Base-by-base conservation (phyloP, 2,797 vertebrate species). In the Galaxias olidus region DNA sequence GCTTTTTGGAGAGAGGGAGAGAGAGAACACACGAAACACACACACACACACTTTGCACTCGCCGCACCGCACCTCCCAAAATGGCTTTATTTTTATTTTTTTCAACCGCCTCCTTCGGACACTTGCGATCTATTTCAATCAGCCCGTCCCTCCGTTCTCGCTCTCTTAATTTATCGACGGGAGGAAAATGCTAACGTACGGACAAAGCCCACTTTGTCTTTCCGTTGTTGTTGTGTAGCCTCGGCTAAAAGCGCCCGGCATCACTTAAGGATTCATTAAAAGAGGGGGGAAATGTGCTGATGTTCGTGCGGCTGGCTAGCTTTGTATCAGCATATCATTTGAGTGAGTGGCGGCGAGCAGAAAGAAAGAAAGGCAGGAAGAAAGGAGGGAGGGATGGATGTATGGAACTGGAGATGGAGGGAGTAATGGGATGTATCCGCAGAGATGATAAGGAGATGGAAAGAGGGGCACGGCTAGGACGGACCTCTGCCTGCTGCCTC, bases 261-360 rank as follows among this genome's bases (percentile, higher is more conserved):
- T 74, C 59, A 73, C 69, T 66, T 59, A 63, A 54, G 18, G 50
- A 59, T 71, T 70, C 57, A 81, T 78, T 68, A 74, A 83, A 45
- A 71, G 53, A 5, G 13, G 61, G 80, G 54, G 74, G 59, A 71
- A 84, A 84, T 82, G 52, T 84, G 85, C 87, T 89, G 85, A 87
- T 78, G 64, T 40, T 78, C 75, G n/a, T 76, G 73, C 73, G 71
- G 53, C 56, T 41, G n/a, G 13, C 59, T 66, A 42, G 69, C 75
- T 79, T 77, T 77, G 75, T 42, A 77, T 84, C 82, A 82, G 77
- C 66, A 55, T 59, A 65, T 75, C 14, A 75, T 79, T 82, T 73
- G 65, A 75, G 53, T 69, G 47, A 42, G 48, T 45, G n/a, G 19
- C 30, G 43, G 8, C 19, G 41, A n/a, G 54, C n/a, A n/a, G n/a